Conservation (phyloP, 2,113 vertebrate genomes). For the Crotalus viridis region DNA sequence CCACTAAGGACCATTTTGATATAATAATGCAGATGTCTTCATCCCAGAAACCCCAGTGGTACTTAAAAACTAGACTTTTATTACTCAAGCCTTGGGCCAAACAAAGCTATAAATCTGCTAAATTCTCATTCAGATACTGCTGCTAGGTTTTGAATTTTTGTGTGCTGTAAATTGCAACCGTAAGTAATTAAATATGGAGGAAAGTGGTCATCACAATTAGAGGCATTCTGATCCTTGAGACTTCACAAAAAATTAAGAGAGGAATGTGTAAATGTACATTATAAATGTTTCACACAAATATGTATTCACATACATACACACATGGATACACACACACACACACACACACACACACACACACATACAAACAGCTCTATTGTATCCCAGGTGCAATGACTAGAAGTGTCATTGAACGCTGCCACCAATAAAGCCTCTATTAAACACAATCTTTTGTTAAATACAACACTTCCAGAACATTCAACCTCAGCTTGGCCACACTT, state of each 20-base stretch:
- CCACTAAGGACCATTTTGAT: slow-evolving; percentile 79
- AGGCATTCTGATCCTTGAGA: slow-evolving; percentile 57
- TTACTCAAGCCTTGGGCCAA: slow-evolving; percentile 77
- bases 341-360: neutral
- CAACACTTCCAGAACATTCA: slow-evolving; percentile 10
- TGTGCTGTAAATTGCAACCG: slow-evolving; percentile 68
- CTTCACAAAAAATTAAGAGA: slow-evolving; percentile 61
- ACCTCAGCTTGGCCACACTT: neutral
- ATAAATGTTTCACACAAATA: slow-evolving; percentile 37
- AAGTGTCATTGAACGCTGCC: slow-evolving; percentile 43
- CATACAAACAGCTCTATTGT: neutral
- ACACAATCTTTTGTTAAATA: slow-evolving; percentile 34
- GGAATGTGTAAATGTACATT: slow-evolving; percentile 58
- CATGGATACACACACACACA: neutral
- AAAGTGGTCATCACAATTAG: slow-evolving; percentile 67
- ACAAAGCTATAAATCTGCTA: slow-evolving; percentile 75
- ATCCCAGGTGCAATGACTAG: slow-evolving; percentile 38
- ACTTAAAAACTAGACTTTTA: slow-evolving; percentile 78
- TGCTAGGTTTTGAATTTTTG: slow-evolving; percentile 62
- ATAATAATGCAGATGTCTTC: slow-evolving; percentile 82
- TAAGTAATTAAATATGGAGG: slow-evolving; percentile 69
- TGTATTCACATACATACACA: neutral
- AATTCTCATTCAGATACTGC: slow-evolving; percentile 68
- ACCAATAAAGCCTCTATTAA: slow-evolving; percentile 9
- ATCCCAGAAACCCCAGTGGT: slow-evolving; percentile 76